Evolutionary conservation across 1,140 invertebrate species (phyloP).

Genomic region (Leptinotarsa defecta): DNA sequence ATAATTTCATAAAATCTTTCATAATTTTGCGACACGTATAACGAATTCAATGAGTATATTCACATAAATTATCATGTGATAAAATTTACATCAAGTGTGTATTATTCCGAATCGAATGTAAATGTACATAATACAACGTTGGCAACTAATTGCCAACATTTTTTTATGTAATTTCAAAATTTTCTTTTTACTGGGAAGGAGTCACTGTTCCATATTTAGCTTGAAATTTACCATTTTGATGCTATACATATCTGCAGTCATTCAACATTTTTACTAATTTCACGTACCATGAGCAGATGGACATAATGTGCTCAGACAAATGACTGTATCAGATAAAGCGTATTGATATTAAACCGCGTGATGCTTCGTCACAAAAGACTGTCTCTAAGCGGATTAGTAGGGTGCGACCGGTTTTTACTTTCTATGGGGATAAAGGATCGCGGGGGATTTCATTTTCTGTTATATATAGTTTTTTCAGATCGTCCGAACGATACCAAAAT

Average conservation of each 20-base stretch:
- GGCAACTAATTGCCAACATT: no score
- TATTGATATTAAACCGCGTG: conserved; percentile 46
- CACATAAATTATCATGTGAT: no score
- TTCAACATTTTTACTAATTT: background rate
- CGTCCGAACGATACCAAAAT: background rate
- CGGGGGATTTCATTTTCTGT: conserved; percentile 17
- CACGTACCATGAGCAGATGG: conserved; percentile 31
- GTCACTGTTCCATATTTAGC: no score
- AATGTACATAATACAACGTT: no score
- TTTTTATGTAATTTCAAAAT: no score
- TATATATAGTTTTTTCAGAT: conserved; percentile 12
- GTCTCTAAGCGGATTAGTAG: conserved; percentile 45
- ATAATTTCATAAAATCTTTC: no score
- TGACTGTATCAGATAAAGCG: conserved; percentile 39
- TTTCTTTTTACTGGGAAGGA: no score
- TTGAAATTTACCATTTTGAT: background rate
- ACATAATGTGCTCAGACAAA: conserved; percentile 30
- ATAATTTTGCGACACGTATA: no score
- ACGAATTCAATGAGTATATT: no score
- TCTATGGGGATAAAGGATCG: conserved; percentile 30
- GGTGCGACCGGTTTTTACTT: conserved; percentile 46
- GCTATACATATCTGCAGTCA: background rate
- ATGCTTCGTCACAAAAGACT: conserved; percentile 39
- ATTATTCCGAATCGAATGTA: no score
- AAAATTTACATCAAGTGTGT: no score